Evolutionary conservation across 1,140 invertebrate genomes (phyloP).

Genomic region (Theocolax elegans): DNA sequence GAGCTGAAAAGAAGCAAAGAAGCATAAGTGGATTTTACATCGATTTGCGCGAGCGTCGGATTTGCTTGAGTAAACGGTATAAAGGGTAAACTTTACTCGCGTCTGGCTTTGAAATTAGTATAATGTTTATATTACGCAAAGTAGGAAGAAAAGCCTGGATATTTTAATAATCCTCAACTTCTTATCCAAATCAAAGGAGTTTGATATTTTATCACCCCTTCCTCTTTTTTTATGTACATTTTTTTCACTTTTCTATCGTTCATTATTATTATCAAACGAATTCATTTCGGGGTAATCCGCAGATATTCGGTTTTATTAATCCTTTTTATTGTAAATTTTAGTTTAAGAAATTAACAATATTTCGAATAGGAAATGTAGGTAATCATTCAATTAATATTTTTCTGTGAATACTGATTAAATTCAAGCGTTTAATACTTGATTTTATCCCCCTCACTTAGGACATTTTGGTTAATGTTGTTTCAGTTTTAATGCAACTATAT

Average conservation of each 20-base stretch:
- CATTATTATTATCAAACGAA: background rate
- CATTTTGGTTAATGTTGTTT: no score
- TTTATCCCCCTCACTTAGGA: no score
- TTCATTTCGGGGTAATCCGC: no score
- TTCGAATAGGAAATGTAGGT: no score
- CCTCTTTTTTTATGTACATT: background rate
- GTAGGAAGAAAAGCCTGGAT: background rate
- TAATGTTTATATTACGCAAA: conserved; percentile 38
- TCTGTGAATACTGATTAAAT: no score
- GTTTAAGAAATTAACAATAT: no score
- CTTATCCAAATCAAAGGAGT: background rate
- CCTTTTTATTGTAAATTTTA: no score
- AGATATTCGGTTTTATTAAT: no score
- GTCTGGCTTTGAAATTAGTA: conserved; percentile 46
- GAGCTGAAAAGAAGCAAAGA: conserved; percentile 39
- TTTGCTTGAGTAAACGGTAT: conserved; percentile 47
- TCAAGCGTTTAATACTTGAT: no score
- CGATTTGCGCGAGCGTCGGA: conserved; percentile 3
- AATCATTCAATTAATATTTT: no score
- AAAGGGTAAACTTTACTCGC: conserved; percentile 49
- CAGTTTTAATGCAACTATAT: no score
- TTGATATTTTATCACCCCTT: background rate
- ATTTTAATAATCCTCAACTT: conserved; percentile 5
- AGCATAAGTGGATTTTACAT: conserved; percentile 8
- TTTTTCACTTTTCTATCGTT: background rate